A percentile compares a stretch with the other conserved stretches of the same genome.
Conservation (phyloP, 64 coral and sea anemone species). For the Trachythela sp. region DNA sequence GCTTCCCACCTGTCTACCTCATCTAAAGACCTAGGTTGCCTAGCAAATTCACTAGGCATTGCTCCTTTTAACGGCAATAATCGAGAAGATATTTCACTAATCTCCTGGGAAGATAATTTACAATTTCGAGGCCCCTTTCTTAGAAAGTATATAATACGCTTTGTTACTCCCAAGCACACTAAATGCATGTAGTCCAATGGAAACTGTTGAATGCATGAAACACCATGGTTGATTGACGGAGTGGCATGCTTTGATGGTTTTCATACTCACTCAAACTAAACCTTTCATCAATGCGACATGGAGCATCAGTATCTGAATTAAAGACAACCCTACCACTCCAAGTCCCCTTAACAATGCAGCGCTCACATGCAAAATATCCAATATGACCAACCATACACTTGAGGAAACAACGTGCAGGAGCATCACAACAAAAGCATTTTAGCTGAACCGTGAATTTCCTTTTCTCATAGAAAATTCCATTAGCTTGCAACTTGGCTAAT, state of each 20-base stretch:
- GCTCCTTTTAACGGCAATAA: neutral
- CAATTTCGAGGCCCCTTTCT: neutral
- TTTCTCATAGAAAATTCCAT: neutral
- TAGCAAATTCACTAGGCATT: conserved; percentile 18
- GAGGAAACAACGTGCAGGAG: neutral
- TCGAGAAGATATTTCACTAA: neutral
- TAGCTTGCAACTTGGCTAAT: neutral
- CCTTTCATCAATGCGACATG: neutral
- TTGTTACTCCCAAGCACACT: neutral
- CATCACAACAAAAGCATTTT: neutral
- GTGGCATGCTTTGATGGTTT: neutral
- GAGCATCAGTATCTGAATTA: neutral
- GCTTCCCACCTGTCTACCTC: neutral
- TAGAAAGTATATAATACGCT: neutral
- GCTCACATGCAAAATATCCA: neutral
- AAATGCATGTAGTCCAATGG: neutral
- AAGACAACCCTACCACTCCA: neutral
- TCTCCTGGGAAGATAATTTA: neutral
- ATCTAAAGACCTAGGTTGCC: neutral
- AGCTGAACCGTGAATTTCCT: neutral
- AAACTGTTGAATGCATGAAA: neutral
- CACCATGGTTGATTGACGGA: neutral
- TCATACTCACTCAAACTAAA: neutral
- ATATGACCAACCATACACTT: neutral
- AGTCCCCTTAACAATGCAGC: neutral